Percentiles rank a stretch among this genome's conserved stretches.
phyloP scores from a whole-genome alignment of 1,140 invertebrate genomes.

The Drosophila ficusphila region DNA sequence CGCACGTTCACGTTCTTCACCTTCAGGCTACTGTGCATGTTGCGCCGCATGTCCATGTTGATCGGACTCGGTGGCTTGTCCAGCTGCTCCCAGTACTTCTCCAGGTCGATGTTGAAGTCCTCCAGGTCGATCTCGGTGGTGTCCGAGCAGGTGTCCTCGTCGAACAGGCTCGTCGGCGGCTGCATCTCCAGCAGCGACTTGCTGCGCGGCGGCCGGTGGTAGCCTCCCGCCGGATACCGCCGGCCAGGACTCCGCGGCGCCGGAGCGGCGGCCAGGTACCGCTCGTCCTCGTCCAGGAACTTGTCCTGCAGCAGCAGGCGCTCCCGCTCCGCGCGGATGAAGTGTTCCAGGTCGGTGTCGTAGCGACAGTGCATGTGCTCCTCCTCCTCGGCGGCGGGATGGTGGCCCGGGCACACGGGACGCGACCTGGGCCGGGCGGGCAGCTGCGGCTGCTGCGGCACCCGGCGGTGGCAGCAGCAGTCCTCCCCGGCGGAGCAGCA shows the following conservation, averaged over 20 bases:
- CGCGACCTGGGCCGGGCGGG: slow-evolving; percentile 29
- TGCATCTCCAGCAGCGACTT: slow-evolving; percentile 82
- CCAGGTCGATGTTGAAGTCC: slow-evolving; percentile 83
- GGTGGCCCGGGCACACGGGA: slow-evolving; percentile 71
- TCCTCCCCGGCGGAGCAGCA: slow-evolving; percentile 74
- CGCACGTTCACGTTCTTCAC: slow-evolving; percentile 82
- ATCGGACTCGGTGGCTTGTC: slow-evolving; percentile 83
- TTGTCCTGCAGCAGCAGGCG: slow-evolving; percentile 79
- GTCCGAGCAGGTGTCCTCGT: slow-evolving; percentile 82
- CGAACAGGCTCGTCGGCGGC: slow-evolving; percentile 73
- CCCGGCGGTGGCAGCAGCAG: slow-evolving; percentile 76
- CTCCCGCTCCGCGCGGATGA: slow-evolving; percentile 78
- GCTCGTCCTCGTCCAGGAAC: slow-evolving; percentile 83
- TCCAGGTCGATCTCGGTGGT: slow-evolving; percentile 83
- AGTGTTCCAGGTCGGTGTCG: slow-evolving; percentile 82
- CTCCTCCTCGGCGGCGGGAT: slow-evolving; percentile 80
- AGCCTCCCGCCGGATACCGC: slow-evolving; percentile 37
- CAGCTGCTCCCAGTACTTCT: slow-evolving; percentile 83
- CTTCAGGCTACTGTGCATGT: slow-evolving; percentile 82
- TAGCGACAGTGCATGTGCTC: slow-evolving; percentile 82
- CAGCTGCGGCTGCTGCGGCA: slow-evolving; percentile 16
- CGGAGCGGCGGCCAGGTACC: slow-evolving; percentile 56
- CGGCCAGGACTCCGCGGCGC: slow-evolving; percentile 21
- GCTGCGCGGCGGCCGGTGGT: slow-evolving; percentile 68
- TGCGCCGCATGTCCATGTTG: slow-evolving; percentile 82